Evolutionary conservation across 2,888 invertebrate genomes (phyloP).

Genomic region (Clivina fossor): DNA sequence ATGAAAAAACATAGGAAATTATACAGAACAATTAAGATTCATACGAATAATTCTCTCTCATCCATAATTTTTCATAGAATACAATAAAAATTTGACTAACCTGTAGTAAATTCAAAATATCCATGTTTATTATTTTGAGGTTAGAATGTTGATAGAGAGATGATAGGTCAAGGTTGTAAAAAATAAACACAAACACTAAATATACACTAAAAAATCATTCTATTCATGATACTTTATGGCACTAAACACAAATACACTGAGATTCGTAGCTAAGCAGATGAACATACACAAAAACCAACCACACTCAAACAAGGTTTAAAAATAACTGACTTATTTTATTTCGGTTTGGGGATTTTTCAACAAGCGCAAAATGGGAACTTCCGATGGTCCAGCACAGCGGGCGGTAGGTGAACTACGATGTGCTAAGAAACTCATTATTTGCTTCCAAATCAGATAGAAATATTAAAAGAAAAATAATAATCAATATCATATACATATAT

Average conservation of each 20-base stretch:
- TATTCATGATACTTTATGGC: constrained; percentile 6
- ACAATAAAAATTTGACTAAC: constrained; percentile 30
- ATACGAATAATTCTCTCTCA: too few relatives aligned
- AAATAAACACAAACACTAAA: constrained; percentile 43
- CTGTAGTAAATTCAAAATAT: constrained; percentile 42
- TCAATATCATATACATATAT: too few relatives aligned
- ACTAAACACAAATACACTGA: constrained; percentile 24
- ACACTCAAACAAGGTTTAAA: constrained; percentile 31
- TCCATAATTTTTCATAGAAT: too few relatives aligned
- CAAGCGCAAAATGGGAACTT: constrained; percentile 18
- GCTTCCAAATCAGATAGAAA: too few relatives aligned
- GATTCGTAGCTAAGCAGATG: constrained; percentile 3
- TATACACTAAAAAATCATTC: constrained; percentile 21
- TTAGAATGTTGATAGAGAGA: constrained; percentile 43
- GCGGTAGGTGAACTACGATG: constrained; percentile 26
- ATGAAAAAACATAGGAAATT: constrained; percentile 7
- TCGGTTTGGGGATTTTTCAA: constrained; percentile 1
- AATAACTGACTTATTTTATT: constrained; percentile 26
- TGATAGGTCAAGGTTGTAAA: constrained; percentile 46
- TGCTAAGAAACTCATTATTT: too few relatives aligned
- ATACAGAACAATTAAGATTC: constrained; percentile 1
- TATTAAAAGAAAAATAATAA: too few relatives aligned
- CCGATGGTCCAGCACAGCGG: constrained; percentile 14
- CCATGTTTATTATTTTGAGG: constrained; percentile 44
- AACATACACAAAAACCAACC: constrained; percentile 22